phyloP scores from a whole-genome alignment of 2,888 invertebrate genomes.

The Tridacna crocea region DNA sequence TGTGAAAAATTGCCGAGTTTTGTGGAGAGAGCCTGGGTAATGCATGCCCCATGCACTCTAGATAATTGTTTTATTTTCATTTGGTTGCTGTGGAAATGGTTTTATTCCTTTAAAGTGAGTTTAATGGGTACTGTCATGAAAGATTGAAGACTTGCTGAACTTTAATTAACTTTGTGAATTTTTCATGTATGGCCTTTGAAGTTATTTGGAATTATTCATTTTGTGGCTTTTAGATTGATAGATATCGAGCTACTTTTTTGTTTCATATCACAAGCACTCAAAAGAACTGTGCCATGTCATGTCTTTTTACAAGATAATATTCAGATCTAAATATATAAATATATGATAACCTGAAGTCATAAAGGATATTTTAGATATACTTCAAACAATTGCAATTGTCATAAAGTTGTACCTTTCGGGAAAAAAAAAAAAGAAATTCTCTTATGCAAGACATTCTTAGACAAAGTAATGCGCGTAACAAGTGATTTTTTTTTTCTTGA shows the following conservation, averaged over 20 bases:
- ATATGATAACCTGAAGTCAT: no score
- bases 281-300: no score
- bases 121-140: slow-evolving; percentile 30
- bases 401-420: no score
- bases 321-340: no score
- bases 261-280: no score
- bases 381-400: no score
- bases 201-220: slow-evolving; percentile 22
- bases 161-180: slow-evolving; percentile 32
- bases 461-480: no score
- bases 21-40: slow-evolving; percentile 15
- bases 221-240: slow-evolving; percentile 11
- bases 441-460: no score
- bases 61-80: slow-evolving; percentile 53
- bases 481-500: no score
- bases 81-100: slow-evolving; percentile 40
- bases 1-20: slow-evolving; percentile 19
- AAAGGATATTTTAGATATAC: no score
- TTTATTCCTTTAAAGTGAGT: slow-evolving; percentile 33
- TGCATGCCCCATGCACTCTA: slow-evolving; percentile 29
- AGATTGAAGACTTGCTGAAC: slow-evolving; percentile 10
- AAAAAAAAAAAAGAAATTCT: no score
- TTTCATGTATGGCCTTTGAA: slow-evolving; percentile 27
- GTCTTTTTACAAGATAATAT: no score
- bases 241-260: background rate